phyloP scores from a whole-genome alignment of 2,113 vertebrate species.

The Pao palembangensis region DNA sequence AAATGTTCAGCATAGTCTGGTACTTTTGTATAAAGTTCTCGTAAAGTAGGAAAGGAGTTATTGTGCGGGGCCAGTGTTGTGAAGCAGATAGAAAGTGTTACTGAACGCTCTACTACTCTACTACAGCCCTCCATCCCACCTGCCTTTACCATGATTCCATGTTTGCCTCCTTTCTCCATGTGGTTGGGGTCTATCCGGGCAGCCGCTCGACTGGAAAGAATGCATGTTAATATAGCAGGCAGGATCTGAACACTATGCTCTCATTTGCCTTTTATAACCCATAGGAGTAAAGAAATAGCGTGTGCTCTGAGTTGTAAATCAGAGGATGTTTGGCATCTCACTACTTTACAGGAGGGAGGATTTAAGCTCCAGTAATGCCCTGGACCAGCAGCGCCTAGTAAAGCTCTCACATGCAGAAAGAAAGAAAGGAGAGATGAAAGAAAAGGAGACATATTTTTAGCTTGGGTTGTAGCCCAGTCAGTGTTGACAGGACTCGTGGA shows the following conservation, averaged over 20 bases:
- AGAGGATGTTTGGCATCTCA: constrained; percentile 59
- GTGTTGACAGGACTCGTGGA: constrained; percentile 37
- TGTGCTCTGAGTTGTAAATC: constrained; percentile 68
- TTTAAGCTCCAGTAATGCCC: constrained; percentile 40
- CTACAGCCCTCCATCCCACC: constrained; percentile 25
- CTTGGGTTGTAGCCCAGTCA: constrained; percentile 43
- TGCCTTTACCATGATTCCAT: constrained; percentile 54
- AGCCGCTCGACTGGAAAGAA: constrained; percentile 64
- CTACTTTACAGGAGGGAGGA: constrained; percentile 43
- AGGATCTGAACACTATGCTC: constrained; percentile 62
- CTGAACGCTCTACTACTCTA: constrained; percentile 18
- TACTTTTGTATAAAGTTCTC: no score
- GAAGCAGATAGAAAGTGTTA: constrained; percentile 38
- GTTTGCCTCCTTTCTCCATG: constrained; percentile 51
- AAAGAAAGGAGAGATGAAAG: constrained; percentile 60
- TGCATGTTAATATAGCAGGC: constrained; percentile 67
- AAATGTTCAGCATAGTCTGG: no score
- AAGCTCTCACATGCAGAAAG: constrained; percentile 59
- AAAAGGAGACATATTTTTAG: constrained; percentile 58
- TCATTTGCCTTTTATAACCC: constrained; percentile 63
- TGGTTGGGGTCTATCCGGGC: constrained; percentile 56
- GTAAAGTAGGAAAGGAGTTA: no score
- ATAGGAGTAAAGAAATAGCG: constrained; percentile 57
- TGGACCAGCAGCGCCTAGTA: constrained; percentile 62
- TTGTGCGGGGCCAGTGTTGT: constrained; percentile 19